Evolutionary conservation across 2,113 vertebrate genomes (phyloP).

Genomic region (Colius striatus): DNA sequence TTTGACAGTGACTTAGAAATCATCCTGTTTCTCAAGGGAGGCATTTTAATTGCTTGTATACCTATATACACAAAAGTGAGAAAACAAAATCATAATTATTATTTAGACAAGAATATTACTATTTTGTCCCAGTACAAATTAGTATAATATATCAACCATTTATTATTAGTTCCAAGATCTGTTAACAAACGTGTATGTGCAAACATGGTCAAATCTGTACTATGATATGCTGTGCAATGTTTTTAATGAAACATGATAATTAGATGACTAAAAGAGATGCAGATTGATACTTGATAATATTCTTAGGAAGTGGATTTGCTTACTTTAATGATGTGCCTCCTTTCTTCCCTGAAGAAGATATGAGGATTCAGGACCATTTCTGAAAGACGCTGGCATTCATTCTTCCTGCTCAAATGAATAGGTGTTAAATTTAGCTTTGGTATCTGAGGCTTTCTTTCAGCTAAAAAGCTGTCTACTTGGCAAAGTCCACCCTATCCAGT

Average conservation of each 20-base stretch:
- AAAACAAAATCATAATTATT: neutral
- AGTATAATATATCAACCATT: neutral
- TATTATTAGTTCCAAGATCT: neutral
- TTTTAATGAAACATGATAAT: neutral
- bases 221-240: neutral
- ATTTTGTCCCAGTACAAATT: neutral
- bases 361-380: neutral
- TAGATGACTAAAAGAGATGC: neutral
- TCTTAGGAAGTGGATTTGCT: neutral
- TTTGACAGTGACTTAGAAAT: neutral
- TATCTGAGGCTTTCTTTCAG: neutral
- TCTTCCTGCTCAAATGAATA: neutral
- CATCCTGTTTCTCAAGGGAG: neutral
- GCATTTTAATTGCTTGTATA: neutral
- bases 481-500: neutral
- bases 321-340: neutral
- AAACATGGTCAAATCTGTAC: neutral
- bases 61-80: neutral
- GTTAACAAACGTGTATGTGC: neutral
- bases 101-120: neutral
- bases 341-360: neutral
- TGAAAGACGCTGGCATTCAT: neutral
- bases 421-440: neutral
- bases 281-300: neutral
- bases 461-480: neutral